Evolutionary conservation across 1,140 invertebrate genomes (phyloP).

Genomic region (Acromyrmex echinatior): DNA sequence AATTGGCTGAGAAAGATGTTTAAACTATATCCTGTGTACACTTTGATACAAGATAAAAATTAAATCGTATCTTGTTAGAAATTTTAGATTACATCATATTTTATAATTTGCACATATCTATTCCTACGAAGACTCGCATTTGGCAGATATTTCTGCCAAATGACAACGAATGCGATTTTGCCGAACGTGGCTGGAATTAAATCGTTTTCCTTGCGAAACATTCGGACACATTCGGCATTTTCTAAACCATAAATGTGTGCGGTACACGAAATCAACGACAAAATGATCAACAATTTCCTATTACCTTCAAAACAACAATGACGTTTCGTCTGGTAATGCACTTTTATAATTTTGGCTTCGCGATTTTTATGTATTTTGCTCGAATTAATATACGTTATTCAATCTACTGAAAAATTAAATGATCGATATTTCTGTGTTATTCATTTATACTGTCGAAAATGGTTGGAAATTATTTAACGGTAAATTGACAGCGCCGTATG

Average conservation of each 20-base stretch:
- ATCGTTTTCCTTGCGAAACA: neutral
- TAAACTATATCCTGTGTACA: neutral
- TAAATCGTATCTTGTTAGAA: neutral
- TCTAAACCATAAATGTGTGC: constrained; percentile 43
- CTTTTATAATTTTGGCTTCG: neutral
- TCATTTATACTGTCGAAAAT: neutral
- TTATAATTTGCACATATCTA: neutral
- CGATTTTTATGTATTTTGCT: constrained; percentile 3
- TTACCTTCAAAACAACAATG: neutral
- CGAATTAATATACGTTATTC: neutral
- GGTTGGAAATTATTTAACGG: constrained; percentile 41
- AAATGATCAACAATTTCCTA: neutral
- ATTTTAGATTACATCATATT: neutral
- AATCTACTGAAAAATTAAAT: neutral
- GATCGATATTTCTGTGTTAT: constrained; percentile 2
- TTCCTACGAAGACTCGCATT: neutral
- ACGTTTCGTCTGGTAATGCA: neutral
- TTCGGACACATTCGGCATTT: constrained; percentile 39
- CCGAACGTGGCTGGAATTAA: constrained; percentile 65
- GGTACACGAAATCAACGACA: constrained; percentile 14
- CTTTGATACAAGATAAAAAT: constrained; percentile 2
- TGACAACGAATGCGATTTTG: constrained; percentile 67
- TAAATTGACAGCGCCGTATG: neutral
- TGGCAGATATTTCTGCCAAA: constrained; percentile 65
- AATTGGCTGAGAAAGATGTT: neutral